A percentile compares a stretch with the other conserved stretches of the same genome.
phyloP scores from a whole-genome alignment of 64 coral and sea anemone species.

The Anthopleura sola region DNA sequence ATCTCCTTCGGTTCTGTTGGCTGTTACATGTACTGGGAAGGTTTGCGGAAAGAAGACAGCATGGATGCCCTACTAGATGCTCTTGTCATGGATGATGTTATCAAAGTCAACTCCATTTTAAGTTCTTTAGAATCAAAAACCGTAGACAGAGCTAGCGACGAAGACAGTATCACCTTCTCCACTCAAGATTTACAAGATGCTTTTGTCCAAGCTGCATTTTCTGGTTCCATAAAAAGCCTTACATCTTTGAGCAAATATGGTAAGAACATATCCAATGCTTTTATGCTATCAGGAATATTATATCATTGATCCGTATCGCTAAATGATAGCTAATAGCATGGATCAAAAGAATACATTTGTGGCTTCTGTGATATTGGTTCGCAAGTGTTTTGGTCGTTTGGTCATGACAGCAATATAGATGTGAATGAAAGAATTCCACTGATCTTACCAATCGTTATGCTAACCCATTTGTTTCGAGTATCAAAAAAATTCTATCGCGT shows the following conservation, averaged over 20 bases:
- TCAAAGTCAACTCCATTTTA: not conserved
- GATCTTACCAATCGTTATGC: too few relatives aligned
- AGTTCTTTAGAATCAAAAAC: not conserved
- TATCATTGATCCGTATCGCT: not conserved
- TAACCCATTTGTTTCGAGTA: too few relatives aligned
- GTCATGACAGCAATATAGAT: too few relatives aligned
- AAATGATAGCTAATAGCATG: not conserved
- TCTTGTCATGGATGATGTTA: not conserved
- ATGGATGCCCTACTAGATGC: not conserved
- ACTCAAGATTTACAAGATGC: slow-evolving; percentile 13
- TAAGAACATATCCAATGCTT: not conserved
- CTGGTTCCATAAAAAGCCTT: slow-evolving; percentile 5
- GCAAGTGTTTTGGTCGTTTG: too few relatives aligned
- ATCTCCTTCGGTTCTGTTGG: not conserved
- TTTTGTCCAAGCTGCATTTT: slow-evolving; percentile 20
- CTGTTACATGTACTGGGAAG: not conserved
- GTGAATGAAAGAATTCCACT: too few relatives aligned
- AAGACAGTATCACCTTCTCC: not conserved
- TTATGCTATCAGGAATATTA: not conserved
- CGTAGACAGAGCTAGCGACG: not conserved
- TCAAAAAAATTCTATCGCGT: too few relatives aligned
- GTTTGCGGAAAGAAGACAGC: not conserved
- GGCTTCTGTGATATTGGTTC: too few relatives aligned
- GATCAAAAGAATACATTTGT: too few relatives aligned
- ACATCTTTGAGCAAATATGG: slow-evolving; percentile 1